These are phyloP conservation scores for Apamea epomidion DNA, from an alignment of 2,888 invertebrate genomes.

Conservation along the genomic window DNA sequence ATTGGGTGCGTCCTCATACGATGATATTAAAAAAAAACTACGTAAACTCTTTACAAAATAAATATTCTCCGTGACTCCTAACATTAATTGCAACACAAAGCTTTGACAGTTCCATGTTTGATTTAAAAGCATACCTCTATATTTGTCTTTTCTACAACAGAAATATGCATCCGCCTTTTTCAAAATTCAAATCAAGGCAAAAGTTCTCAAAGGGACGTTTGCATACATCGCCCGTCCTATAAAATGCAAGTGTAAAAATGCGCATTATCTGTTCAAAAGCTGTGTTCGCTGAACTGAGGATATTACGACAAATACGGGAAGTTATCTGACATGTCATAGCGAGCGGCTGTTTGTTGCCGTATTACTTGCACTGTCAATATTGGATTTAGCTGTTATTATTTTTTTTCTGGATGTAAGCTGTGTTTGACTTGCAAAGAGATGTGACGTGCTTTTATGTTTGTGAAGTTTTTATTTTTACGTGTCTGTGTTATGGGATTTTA, in stretches of 20 bases:
- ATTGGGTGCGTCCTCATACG: neutral
- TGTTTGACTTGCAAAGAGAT: neutral
- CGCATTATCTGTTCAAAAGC: slow-evolving; percentile 49
- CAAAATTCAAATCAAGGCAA: slow-evolving; percentile 6
- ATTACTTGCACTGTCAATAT: slow-evolving; percentile 62
- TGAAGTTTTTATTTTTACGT: neutral
- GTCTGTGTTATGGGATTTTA: neutral
- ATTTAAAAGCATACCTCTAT: slow-evolving; percentile 10
- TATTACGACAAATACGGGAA: slow-evolving; percentile 54
- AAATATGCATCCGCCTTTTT: slow-evolving; percentile 16
- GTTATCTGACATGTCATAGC: slow-evolving; percentile 62
- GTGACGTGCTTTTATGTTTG: neutral
- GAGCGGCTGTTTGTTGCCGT: slow-evolving; percentile 39
- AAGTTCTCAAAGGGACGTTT: slow-evolving; percentile 49
- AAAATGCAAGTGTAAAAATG: slow-evolving; percentile 56
- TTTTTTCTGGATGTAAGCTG: slow-evolving; percentile 21
- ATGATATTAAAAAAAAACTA: neutral
- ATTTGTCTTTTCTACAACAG: slow-evolving; percentile 14
- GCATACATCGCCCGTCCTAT: neutral
- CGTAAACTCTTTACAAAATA: too few relatives aligned
- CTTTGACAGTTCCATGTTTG: slow-evolving; percentile 16
- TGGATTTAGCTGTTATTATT: slow-evolving; percentile 50
- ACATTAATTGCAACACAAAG: slow-evolving; percentile 21
- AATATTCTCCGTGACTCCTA: neutral
- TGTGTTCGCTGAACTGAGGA: slow-evolving; percentile 41